Base-by-base conservation (phyloP, 2,113 vertebrate genomes). In the Lampris incognitus region DNA sequence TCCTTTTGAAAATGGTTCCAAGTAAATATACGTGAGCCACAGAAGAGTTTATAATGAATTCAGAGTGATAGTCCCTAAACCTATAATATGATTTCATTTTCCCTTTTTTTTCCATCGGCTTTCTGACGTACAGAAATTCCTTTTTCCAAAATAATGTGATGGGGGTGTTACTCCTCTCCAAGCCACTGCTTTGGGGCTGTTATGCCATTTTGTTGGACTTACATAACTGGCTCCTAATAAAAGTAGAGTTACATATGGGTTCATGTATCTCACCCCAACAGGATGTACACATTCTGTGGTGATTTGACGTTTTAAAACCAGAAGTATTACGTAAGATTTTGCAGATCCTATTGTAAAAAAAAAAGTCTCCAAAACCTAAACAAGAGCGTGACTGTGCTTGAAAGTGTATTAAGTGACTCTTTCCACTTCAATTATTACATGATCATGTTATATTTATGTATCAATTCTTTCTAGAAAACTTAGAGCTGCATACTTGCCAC, bases 51-150 rank as follows among this genome's bases (percentile, higher is more conserved):
- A 42, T 24, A 70, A 72, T 58, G 59, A 73, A 81, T 72, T 60
- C 70, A 54, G 6, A 66, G 56, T 70, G 63, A 81, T 51, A 73
- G 82, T 75, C 72, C 78, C 72, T 50, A 8, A 56, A 69, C 46
- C 70, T 62, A 77, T 57, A 60, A 41, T 63, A 72, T 90, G 72
- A 82, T 85, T 78, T 86, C 44, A 86, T 83, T 75, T 82, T 82
- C 65, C 67, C 40, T 38, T 50, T 65, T 51, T 65, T 67, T n/a
- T 57, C 66, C 2, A 50, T 11, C 46, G n/a, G 42, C 11, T 7
- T 65, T 24, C 52, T 66, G 51, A 84, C 42, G 64, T 65, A 81
- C 81, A 68, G 54, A 78, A 75, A 78, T 66, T 67, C 72, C 68
- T 44, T 82, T 24, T 65, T 76, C 51, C 59, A 76, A 83, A 55